phyloP scores from a whole-genome alignment of 1,140 invertebrate genomes.

The Pentalonia nigronervosa region DNA sequence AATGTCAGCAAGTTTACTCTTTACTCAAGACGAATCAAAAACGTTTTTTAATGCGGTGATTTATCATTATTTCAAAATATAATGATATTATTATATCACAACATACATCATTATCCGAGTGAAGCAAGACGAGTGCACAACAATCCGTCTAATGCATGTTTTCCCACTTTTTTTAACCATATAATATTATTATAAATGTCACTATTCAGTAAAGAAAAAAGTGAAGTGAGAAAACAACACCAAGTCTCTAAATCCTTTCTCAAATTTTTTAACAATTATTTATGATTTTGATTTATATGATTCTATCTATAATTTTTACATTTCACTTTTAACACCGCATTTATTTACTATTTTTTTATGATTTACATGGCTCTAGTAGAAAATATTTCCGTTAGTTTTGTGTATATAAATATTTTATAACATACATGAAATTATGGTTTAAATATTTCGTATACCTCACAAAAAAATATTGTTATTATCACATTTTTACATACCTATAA shows the following conservation, averaged over 20 bases:
- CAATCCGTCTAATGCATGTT: not conserved
- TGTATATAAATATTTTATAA: not conserved
- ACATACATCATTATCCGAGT: not conserved
- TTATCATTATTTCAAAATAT: not conserved
- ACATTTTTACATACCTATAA: not conserved
- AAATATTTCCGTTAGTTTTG: not conserved
- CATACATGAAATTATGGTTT: not conserved
- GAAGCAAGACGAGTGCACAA: not conserved
- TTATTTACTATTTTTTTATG: not conserved
- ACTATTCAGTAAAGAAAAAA: not conserved
- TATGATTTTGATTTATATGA: not conserved
- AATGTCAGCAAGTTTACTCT: not conserved
- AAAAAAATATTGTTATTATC: not conserved
- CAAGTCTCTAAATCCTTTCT: not conserved
- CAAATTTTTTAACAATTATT: not conserved
- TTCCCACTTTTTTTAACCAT: not conserved
- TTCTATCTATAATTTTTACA: not conserved
- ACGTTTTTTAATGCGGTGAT: not conserved
- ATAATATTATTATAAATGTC: not conserved
- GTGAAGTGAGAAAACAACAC: not conserved
- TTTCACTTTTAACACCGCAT: not conserved
- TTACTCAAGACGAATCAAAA: not conserved
- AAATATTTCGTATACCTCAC: not conserved
- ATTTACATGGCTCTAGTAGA: not conserved
- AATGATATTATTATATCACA: not conserved